Conservation (phyloP, 2,888 invertebrate genomes). For the Caradrina kadenii region DNA sequence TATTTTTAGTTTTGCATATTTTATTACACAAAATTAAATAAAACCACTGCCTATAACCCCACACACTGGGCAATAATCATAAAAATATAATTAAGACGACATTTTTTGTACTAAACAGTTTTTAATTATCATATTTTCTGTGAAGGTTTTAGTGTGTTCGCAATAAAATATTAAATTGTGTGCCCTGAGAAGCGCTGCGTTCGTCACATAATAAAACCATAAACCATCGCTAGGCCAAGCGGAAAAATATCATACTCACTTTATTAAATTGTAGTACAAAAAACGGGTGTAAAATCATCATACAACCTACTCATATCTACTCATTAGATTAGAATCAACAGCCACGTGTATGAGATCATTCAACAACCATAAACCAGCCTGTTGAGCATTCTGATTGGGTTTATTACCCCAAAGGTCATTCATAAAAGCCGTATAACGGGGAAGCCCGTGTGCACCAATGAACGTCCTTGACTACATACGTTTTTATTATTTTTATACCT, state of each 20-base stretch:
- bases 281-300: constrained; percentile 9
- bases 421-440: constrained; percentile 32
- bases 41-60: constrained; percentile 35
- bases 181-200: constrained; percentile 34
- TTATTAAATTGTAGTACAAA: background rate
- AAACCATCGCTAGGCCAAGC: constrained; percentile 5
- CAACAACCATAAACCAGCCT: constrained; percentile 15
- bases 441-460: constrained; percentile 25
- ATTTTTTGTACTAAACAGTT: constrained; percentile 51
- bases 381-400: constrained; percentile 21
- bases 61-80: constrained; percentile 54
- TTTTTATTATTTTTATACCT: constrained; percentile 12
- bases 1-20: constrained; percentile 45
- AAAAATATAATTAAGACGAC: constrained; percentile 60
- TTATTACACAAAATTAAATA: constrained; percentile 37
- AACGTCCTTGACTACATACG: constrained; percentile 34
- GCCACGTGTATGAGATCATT: constrained; percentile 21
- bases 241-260: background rate
- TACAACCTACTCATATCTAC: background rate
- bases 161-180: constrained; percentile 53
- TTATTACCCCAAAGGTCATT: constrained; percentile 39
- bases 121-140: constrained; percentile 57
- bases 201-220: constrained; percentile 34
- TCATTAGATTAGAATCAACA: constrained; percentile 11
- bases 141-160: constrained; percentile 38